Conservation (phyloP, 2,888 invertebrate genomes). For the Trachelus tabidus region DNA sequence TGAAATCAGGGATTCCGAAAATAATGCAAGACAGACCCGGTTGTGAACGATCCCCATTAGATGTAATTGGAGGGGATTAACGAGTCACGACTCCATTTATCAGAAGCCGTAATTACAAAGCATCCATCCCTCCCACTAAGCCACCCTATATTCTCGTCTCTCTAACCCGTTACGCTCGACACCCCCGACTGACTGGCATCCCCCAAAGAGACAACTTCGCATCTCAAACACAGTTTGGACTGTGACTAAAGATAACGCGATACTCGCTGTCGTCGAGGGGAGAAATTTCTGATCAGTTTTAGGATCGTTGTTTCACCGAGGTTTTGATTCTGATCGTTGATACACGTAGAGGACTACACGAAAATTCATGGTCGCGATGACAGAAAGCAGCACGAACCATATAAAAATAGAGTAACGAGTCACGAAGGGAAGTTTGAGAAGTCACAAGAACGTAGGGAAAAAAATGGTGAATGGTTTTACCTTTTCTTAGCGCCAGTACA, state of each 20-base stretch:
- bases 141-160: not conserved
- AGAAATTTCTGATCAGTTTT: constrained; percentile 12
- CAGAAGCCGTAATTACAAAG: constrained; percentile 63
- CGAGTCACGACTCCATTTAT: constrained; percentile 64
- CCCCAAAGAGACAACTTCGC: constrained; percentile 58
- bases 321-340: not conserved
- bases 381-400: not conserved
- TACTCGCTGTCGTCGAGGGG: constrained; percentile 54
- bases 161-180: constrained; percentile 18
- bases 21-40: constrained; percentile 45
- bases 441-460: not conserved
- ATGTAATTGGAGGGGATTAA: constrained; percentile 64
- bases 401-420: not conserved
- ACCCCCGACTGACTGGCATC: constrained; percentile 56
- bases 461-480: not conserved
- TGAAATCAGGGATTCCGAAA: constrained; percentile 43
- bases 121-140: constrained; percentile 38
- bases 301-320: not conserved
- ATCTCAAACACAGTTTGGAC: constrained; percentile 55
- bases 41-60: constrained; percentile 55
- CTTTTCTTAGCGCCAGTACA: not conserved
- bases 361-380: not conserved
- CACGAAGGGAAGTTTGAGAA: not conserved
- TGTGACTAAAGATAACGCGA: constrained; percentile 62
- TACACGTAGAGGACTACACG: not conserved